A percentile compares a stretch with the other conserved stretches of the same genome.
Conservation (phyloP, 1,140 invertebrate genomes). For the Harlomillsia oculata region DNA sequence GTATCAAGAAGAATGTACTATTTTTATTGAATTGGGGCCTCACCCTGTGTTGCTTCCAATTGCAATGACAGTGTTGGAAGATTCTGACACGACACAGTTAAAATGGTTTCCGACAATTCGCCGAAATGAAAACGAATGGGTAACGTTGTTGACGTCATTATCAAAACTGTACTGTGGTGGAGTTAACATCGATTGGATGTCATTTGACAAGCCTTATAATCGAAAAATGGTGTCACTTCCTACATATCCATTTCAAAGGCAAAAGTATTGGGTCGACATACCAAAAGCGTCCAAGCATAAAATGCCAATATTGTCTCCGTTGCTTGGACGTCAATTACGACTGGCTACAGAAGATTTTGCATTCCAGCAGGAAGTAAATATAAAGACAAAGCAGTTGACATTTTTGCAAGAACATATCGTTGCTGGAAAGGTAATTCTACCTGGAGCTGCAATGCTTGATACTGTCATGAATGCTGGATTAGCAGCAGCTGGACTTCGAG, state of each 20-base stretch:
- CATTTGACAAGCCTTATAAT: neutral
- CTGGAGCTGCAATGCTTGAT: slow-evolving; percentile 18
- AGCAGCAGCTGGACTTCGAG: neutral
- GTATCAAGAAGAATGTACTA: neutral
- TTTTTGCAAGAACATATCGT: slow-evolving; percentile 21
- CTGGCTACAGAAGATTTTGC: neutral
- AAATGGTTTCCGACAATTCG: slow-evolving; percentile 8
- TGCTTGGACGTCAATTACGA: slow-evolving; percentile 7
- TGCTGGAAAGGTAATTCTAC: slow-evolving; percentile 8
- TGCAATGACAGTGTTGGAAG: neutral
- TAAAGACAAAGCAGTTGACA: neutral
- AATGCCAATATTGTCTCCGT: neutral
- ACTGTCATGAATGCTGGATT: slow-evolving; percentile 3
- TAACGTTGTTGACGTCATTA: slow-evolving; percentile 1
- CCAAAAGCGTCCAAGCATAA: too few relatives aligned
- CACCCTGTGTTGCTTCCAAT: slow-evolving; percentile 11
- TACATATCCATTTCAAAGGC: slow-evolving; percentile 12
- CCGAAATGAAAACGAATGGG: slow-evolving; percentile 13
- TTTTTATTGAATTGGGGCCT: slow-evolving; percentile 14
- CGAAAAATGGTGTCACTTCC: slow-evolving; percentile 10
- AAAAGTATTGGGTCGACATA: slow-evolving; percentile 18
- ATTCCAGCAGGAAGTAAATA: neutral
- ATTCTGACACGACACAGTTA: neutral
- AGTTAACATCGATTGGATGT: slow-evolving; percentile 12
- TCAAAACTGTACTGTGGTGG: slow-evolving; percentile 12